Evolutionary conservation across 2,113 vertebrate genomes (phyloP).

Genomic region (Ptilorrhoa leucosticta): DNA sequence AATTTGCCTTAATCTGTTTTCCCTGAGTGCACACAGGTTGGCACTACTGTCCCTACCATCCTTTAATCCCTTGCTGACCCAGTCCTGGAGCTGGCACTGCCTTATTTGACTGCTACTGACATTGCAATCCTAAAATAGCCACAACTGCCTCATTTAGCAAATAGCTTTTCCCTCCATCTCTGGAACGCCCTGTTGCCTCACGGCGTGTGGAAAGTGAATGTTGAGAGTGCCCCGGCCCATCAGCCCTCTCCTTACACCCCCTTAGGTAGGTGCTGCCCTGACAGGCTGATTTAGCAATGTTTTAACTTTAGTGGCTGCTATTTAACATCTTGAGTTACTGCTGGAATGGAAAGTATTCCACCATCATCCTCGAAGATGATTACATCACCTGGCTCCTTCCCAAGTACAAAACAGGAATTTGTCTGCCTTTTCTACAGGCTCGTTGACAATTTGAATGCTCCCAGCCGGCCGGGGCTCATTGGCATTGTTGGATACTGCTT

Average conservation of each 20-base stretch:
- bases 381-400: conserved; percentile 59
- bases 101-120: not conserved
- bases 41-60: not conserved
- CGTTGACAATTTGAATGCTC: conserved; percentile 57
- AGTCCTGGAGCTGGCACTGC: not conserved
- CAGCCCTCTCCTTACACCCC: not conserved
- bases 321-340: conserved; percentile 50
- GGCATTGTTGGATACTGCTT: conserved; percentile 25
- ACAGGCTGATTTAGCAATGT: not conserved
- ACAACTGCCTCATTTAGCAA: not conserved
- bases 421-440: conserved; percentile 49
- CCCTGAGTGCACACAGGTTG: not conserved
- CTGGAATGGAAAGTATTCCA: conserved; percentile 59
- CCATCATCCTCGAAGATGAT: conserved; percentile 34
- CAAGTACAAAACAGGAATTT: conserved; percentile 58
- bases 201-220: accelerated
- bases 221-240: not conserved
- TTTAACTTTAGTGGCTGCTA: conserved; percentile 34
- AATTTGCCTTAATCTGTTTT: not conserved
- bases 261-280: not conserved
- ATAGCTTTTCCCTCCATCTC: not conserved
- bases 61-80: not conserved
- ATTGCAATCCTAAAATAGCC: not conserved
- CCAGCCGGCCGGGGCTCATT: not conserved
- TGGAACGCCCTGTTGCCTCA: not conserved